Base-by-base conservation (phyloP, 35 echinoderm and acorn worm species). In the Holothuria glaberrima region DNA sequence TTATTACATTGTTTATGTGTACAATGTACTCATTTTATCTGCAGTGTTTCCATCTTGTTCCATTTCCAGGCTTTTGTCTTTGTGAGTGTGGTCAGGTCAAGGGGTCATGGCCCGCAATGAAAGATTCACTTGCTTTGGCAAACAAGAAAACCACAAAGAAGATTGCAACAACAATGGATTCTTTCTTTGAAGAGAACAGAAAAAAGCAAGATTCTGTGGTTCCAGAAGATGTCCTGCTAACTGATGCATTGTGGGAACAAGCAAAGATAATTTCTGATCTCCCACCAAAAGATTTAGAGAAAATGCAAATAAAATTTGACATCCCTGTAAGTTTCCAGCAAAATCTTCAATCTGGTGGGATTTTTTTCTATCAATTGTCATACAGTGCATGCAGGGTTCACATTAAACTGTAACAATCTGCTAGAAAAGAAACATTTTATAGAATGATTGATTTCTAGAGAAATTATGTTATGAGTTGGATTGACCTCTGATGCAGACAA, bases 291-390 rank as follows among this genome's bases (percentile, higher is more conserved):
- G 73, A 48, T 48, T 77, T 48, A n/a, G 45, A 48, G 25, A 38
- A 77, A 77, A 34, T 77, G 19, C 73, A 77, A 77, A 48, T 48
- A 50, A 77, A 77, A 28, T 77, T 77, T 50, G 41, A 77, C n/a
- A 77, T 77, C 25, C 73, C 73, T 5, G 73, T 77, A 48, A 77
- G 73, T 77, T 0, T 68, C n/a, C n/a, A n/a, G n/a, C n/a, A n/a
- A n/a, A n/a, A n/a, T n/a, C n/a, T n/a, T n/a, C n/a, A n/a, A n/a
- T n/a, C n/a, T n/a, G n/a, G n/a, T n/a, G n/a, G n/a, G n/a, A n/a
- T n/a, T n/a, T n/a, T n/a, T n/a, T n/a, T n/a, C n/a, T n/a, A n/a
- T n/a, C n/a, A n/a, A n/a, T n/a, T n/a, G n/a, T n/a, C n/a, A n/a
- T n/a, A n/a, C n/a, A n/a, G n/a, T n/a, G n/a, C n/a, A n/a, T n/a